Percentiles rank a stretch among this genome's conserved stretches.
Conservation (phyloP, 2,113 vertebrate genomes). For the Tragelaphus strepsiceros region DNA sequence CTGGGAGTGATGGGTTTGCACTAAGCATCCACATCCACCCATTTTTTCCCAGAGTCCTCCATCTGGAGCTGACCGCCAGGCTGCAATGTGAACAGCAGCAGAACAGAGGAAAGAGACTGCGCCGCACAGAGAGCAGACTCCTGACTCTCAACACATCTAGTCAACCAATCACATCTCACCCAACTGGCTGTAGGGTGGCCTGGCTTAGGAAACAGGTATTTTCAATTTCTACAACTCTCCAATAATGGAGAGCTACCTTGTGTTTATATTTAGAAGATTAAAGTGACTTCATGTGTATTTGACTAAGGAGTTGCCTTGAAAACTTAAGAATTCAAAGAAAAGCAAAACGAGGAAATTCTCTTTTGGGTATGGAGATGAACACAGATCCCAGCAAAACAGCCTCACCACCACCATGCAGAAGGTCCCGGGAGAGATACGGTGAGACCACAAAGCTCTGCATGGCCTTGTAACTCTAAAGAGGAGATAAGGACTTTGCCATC, state of each 20-base stretch:
- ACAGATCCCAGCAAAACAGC: not conserved
- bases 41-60: not conserved
- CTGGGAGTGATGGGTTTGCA: not conserved
- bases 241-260: not conserved
- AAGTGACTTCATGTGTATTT: not conserved
- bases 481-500: not conserved
- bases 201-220: not conserved
- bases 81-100: not conserved
- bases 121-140: not conserved
- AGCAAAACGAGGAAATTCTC: not conserved
- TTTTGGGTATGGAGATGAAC: not conserved
- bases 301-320: conserved; percentile 9
- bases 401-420: not conserved
- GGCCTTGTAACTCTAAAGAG: not conserved
- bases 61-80: not conserved
- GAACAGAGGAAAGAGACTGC: not conserved
- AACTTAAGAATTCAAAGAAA: not conserved
- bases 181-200: not conserved
- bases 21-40: not conserved
- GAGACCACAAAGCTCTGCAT: not conserved
- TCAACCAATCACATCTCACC: not conserved
- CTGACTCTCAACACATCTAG: not conserved
- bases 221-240: not conserved
- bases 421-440: not conserved
- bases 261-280: not conserved